Evolutionary conservation across 1,140 invertebrate genomes (phyloP), one percentile per base, ranked within the genome.

Genomic region (Eubasilissa regina): DNA sequence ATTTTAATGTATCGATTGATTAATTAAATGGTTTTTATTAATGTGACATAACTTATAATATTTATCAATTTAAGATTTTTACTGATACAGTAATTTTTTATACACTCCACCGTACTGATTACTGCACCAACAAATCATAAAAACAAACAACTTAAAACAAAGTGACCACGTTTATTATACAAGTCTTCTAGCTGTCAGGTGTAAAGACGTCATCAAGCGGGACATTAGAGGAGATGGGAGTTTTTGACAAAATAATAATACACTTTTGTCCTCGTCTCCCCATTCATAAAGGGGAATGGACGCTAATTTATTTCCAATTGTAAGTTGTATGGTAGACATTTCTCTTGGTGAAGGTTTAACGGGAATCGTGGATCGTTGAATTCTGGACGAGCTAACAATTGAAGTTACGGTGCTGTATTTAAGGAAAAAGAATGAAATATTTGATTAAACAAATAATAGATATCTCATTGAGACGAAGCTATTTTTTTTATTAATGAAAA

Each of bases 231-330:
- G 48, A 15, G 9, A 51, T 51, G 48, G 48, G 48, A 3, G 48
- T 13, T 12, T 51, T 51, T 51, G n/a, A 13, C 48, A 51, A 51
- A 51, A 15, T 12, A 51, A 51, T 51, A 51, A 13, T 12, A 51
- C 11, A 15, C 45, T 43, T 60, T 44, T 25, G 25, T 15, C 44
- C 43, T 10, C 19, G 13, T 55, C 44, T 64, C 60, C 60, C 72
- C 17, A 77, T 74, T 81, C 77, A 77, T 75, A 75, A 78, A 75
- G 72, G 66, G 13, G 77, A 78, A 81, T 81, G 75, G 68, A 25
- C 56, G 68, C 75, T 81, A 81, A 81, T 81, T 77, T 78, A 81
- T 81, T 81, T 81, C 58, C 80, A 81, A 81, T 81, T 81, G 80
- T 81, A 43, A 56, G 74, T 17, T 48, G 75, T 44, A 47, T 60